Percentiles rank a stretch among this genome's conserved stretches.
phyloP scores from a whole-genome alignment of 2,888 invertebrate species.

The Bombyx huttoni region DNA sequence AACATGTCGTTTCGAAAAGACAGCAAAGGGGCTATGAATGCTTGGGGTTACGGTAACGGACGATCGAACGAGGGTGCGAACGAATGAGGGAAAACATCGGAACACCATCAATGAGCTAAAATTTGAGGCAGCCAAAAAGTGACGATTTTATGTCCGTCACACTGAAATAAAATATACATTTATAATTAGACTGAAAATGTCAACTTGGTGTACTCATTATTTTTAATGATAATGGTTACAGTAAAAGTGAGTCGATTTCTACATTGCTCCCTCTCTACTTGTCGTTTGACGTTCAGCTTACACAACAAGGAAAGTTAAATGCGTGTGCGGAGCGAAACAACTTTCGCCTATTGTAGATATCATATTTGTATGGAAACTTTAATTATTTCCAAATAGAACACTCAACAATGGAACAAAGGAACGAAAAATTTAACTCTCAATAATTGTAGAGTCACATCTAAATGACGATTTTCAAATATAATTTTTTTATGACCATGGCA shows the following conservation, averaged over 20 bases:
- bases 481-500: background rate
- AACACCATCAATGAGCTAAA: slow-evolving; percentile 39
- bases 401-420: background rate
- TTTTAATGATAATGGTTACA: slow-evolving; percentile 34
- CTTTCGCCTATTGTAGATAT: slow-evolving; percentile 64
- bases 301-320: slow-evolving; percentile 70
- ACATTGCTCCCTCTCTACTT: slow-evolving; percentile 57
- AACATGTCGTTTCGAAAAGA: slow-evolving; percentile 26
- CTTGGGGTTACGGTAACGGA: slow-evolving; percentile 45
- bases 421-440: background rate
- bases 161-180: slow-evolving; percentile 10
- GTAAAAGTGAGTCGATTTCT: slow-evolving; percentile 63
- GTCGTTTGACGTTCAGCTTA: slow-evolving; percentile 58
- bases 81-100: slow-evolving; percentile 48
- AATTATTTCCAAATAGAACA: background rate
- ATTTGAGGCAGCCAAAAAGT: slow-evolving; percentile 24
- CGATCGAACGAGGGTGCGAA: slow-evolving; percentile 49
- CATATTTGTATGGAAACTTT: slow-evolving; percentile 10
- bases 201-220: slow-evolving; percentile 21
- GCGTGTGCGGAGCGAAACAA: slow-evolving; percentile 56
- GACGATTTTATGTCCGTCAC: slow-evolving; percentile 6
- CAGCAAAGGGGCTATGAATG: slow-evolving; percentile 33
- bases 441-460: background rate
- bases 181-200: slow-evolving; percentile 17
- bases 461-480: background rate